Percentiles rank a stretch among this genome's conserved stretches.
Conservation (phyloP, 1,140 invertebrate species). For the Heliothis subflexa region DNA sequence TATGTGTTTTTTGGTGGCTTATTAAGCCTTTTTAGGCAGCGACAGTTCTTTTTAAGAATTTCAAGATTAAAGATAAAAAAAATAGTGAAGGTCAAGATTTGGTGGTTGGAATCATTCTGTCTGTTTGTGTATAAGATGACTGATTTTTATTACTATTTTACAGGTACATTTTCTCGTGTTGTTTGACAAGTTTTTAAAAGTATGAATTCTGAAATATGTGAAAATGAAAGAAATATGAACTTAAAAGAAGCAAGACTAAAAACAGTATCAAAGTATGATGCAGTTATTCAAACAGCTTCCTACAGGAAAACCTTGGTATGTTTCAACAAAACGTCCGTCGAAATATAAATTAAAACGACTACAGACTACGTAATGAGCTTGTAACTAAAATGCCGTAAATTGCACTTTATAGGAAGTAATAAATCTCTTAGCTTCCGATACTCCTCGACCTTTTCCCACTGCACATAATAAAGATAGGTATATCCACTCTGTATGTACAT, state of each 20-base stretch:
- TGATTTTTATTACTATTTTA: too few relatives aligned
- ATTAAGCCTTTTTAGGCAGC: neutral
- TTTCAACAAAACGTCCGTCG: neutral
- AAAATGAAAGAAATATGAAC: too few relatives aligned
- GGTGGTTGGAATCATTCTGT: too few relatives aligned
- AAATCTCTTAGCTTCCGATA: slow-evolving; percentile 10
- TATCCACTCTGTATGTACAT: neutral
- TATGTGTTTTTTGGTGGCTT: neutral
- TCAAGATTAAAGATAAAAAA: neutral
- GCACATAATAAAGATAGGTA: neutral
- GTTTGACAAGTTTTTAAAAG: too few relatives aligned
- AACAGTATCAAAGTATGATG: too few relatives aligned
- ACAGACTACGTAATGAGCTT: slow-evolving; percentile 4
- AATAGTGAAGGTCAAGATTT: neutral
- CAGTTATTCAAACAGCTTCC: too few relatives aligned
- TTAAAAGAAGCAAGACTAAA: too few relatives aligned
- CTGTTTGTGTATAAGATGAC: too few relatives aligned
- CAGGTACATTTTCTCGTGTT: too few relatives aligned
- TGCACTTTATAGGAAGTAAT: slow-evolving; percentile 14
- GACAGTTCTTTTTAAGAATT: neutral
- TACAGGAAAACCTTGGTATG: neutral
- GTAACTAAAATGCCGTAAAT: neutral
- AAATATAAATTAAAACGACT: slow-evolving; percentile 4
- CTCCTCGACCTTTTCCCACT: slow-evolving; percentile 18
- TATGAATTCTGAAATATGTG: too few relatives aligned